phyloP scores from a whole-genome alignment of 2,113 vertebrate genomes.

The Myotis yumanensis region DNA sequence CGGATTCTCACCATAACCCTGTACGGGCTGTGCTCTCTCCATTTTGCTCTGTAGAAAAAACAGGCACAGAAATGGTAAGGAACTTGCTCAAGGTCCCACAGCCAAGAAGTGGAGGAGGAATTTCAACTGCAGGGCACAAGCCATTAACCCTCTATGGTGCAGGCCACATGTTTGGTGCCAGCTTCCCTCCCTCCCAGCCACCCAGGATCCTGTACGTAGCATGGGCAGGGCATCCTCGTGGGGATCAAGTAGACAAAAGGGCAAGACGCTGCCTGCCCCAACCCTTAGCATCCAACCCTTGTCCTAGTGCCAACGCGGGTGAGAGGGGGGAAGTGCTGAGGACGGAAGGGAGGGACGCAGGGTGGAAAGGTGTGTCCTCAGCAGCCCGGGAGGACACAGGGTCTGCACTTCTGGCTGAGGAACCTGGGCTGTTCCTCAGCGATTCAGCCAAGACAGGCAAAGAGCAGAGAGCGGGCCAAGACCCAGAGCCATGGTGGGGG shows the following conservation, averaged over 20 bases:
- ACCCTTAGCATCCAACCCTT: not conserved
- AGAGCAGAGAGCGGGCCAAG: not conserved
- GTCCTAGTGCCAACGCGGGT: not conserved
- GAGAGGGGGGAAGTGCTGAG: not conserved
- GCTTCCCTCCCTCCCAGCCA: not conserved
- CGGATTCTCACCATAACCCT: not conserved
- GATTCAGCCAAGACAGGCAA: not conserved
- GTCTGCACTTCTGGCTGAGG: not conserved
- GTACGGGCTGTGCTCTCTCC: not conserved
- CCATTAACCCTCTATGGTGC: not conserved
- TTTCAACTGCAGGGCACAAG: not conserved
- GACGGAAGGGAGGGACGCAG: not conserved
- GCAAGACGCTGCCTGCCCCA: slow-evolving; percentile 53
- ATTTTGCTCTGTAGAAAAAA: not conserved
- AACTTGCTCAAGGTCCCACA: not conserved
- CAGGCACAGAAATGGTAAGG: not conserved
- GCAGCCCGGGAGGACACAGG: not conserved
- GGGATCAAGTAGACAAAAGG: not conserved
- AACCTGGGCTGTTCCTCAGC: not conserved
- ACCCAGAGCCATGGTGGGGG: not conserved
- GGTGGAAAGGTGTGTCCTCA: not conserved
- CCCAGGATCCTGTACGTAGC: not conserved
- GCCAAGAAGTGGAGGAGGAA: not conserved
- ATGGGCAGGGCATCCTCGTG: not conserved
- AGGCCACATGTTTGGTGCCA: not conserved